Evolutionary conservation across 2,797 vertebrate genomes (phyloP).

Genomic region (Mormyrus hasselquistii): DNA sequence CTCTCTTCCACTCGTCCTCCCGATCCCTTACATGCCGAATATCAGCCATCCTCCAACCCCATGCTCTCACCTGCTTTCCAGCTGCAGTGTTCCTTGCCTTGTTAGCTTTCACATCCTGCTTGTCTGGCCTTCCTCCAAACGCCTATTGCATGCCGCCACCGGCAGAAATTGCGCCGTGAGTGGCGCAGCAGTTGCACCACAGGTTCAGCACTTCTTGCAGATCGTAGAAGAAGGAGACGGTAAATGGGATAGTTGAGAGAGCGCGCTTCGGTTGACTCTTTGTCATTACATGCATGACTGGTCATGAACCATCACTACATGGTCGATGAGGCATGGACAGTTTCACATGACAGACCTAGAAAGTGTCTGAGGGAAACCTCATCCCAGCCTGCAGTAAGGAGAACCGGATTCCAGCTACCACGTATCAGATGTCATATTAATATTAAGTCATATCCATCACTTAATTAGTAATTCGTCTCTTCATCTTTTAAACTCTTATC

Average conservation of each 20-base stretch:
- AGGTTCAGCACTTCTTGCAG: conserved; percentile 32
- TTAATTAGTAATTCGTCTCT: neutral
- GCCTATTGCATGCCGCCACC: conserved; percentile 44
- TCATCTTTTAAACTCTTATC: neutral
- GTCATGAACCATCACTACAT: neutral
- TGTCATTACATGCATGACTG: neutral
- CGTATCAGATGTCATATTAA: neutral
- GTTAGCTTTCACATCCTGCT: conserved; percentile 47
- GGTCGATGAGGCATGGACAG: neutral
- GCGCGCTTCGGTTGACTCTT: neutral
- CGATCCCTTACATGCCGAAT: conserved; percentile 28
- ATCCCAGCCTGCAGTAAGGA: neutral
- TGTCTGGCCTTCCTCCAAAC: conserved; percentile 43
- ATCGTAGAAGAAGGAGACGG: neutral
- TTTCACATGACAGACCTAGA: conserved; percentile 17
- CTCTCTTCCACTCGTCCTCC: neutral
- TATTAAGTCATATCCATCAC: neutral
- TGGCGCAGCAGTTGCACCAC: conserved; percentile 44
- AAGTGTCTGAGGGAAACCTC: neutral
- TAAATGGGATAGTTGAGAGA: neutral
- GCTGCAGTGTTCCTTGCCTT: conserved; percentile 44
- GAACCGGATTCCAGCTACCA: neutral
- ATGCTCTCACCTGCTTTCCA: conserved; percentile 33
- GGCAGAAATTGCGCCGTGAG: conserved; percentile 41
- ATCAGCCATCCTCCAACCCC: conserved; percentile 32